A percentile compares a stretch with the other conserved stretches of the same genome.
Conservation (phyloP, 2,113 vertebrate genomes). For the Oreochromis niloticus region DNA sequence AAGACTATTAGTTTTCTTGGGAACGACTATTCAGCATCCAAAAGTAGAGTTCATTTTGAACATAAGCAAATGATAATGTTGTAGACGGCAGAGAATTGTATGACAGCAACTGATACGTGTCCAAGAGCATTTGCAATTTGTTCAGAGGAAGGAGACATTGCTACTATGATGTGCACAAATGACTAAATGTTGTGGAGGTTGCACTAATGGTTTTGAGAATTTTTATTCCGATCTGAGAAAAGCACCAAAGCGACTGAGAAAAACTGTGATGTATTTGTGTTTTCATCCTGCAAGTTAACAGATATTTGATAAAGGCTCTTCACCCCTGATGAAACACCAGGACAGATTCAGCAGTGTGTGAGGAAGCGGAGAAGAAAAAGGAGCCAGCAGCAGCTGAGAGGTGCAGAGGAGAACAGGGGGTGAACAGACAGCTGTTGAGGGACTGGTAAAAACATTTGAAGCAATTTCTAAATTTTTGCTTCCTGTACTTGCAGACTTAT, state of each 20-base stretch:
- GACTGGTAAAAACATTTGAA: neutral
- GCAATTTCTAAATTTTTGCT: neutral
- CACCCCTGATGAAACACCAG: neutral
- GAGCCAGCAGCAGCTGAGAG: neutral
- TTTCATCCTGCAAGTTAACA: neutral
- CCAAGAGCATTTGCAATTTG: too few relatives aligned
- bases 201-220: neutral
- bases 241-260: neutral
- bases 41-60: too few relatives aligned
- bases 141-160: neutral
- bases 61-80: too few relatives aligned
- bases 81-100: too few relatives aligned
- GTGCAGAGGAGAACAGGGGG: neutral
- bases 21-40: neutral
- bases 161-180: neutral
- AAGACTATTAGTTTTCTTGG: neutral
- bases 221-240: neutral
- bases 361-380: neutral
- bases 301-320: neutral
- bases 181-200: neutral
- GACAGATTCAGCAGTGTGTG: neutral
- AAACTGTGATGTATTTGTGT: neutral
- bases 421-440: neutral
- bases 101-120: neutral
- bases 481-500: neutral